A percentile compares a stretch with the other conserved stretches of the same genome.
phyloP scores from a whole-genome alignment of 2,797 vertebrate species.

The Sebastes taczanowskii region DNA sequence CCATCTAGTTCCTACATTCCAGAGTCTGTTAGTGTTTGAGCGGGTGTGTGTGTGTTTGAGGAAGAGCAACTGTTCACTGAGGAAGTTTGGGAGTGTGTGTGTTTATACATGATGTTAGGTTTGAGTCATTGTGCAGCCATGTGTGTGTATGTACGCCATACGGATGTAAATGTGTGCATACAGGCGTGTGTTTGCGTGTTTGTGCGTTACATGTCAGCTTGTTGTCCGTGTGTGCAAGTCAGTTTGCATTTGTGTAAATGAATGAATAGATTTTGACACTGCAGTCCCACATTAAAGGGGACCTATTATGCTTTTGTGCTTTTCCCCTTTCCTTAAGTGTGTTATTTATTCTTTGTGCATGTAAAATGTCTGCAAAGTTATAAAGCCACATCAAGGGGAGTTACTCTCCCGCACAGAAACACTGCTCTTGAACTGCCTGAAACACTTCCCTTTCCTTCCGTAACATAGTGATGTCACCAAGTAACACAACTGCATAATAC shows the following conservation, averaged over 20 bases:
- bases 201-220: background rate
- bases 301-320: too few species aligned
- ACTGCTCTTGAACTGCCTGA: too few species aligned
- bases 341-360: too few species aligned
- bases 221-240: background rate
- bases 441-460: too few species aligned
- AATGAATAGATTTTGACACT: background rate
- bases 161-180: background rate
- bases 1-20: constrained; percentile 72
- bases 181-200: background rate
- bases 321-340: too few species aligned
- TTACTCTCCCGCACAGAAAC: too few species aligned
- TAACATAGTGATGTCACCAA: too few species aligned
- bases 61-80: background rate
- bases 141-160: background rate
- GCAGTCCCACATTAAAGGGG: background rate
- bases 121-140: background rate
- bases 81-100: background rate
- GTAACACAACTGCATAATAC: too few species aligned
- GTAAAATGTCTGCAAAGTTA: too few species aligned
- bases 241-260: constrained; percentile 1
- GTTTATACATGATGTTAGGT: background rate
- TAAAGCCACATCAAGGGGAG: too few species aligned
- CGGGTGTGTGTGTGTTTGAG: constrained; percentile 23
- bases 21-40: constrained; percentile 47